Evolutionary conservation across 2,797 vertebrate genomes (phyloP).

Genomic region (Urosaurus nigricauda): DNA sequence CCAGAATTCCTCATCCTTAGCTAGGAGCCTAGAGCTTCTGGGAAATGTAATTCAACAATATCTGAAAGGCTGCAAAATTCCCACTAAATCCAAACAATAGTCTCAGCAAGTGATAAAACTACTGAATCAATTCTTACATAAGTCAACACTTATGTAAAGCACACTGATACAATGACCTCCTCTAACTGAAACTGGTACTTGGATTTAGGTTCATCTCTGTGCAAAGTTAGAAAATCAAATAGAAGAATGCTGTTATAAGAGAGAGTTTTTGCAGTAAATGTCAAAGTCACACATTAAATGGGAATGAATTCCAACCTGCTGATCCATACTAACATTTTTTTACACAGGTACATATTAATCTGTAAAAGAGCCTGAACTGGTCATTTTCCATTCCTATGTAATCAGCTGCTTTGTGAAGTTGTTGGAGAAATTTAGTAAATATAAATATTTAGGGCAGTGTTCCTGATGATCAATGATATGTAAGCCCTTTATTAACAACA

Average conservation of each 20-base stretch:
- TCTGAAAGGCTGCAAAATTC: too few species aligned
- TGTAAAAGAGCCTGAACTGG: background rate
- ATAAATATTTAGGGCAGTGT: background rate
- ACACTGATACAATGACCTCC: too few species aligned
- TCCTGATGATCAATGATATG: background rate
- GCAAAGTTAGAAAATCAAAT: background rate
- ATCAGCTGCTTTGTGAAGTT: background rate
- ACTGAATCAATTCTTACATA: too few species aligned
- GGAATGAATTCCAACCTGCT: background rate
- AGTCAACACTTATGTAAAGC: too few species aligned
- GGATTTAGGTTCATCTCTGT: background rate
- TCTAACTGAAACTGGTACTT: too few species aligned
- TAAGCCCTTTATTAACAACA: background rate
- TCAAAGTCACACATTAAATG: too few species aligned
- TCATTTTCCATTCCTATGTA: background rate
- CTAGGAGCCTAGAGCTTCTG: too few species aligned
- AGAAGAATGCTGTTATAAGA: background rate
- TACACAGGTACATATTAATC: background rate
- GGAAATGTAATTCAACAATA: too few species aligned
- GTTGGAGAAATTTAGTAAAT: background rate
- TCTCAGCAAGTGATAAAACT: too few species aligned
- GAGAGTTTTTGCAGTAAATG: background rate
- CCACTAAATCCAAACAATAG: too few species aligned
- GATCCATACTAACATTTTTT: background rate
- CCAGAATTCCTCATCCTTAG: too few species aligned